Evolutionary conservation across 2,888 invertebrate species (phyloP), one percentile per base, ranked within the genome.

Genomic region (Eudemis profundana): DNA sequence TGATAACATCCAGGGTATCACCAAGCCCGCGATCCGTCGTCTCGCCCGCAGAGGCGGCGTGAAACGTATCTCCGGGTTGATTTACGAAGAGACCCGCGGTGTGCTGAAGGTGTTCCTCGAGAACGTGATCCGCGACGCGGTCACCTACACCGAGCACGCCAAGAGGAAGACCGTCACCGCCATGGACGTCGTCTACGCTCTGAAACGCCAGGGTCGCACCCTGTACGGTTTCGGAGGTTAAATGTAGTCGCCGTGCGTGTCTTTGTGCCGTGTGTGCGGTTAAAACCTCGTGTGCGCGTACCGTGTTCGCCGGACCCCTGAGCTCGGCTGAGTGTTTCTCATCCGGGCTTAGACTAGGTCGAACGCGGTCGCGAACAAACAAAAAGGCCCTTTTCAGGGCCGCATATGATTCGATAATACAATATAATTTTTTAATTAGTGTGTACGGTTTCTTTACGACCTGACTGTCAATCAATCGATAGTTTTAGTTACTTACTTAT

Each of bases 121-220:
- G 82, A 96, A 96, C 81, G 96, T 97, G 0, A 96, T 97, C 74
- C 93, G 96, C 46, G 96, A 96, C 79, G 96, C 96, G 12, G 96
- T 96, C 57, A 96, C 96, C 3, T 97, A 96, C 85, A 97, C 96
- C 0, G 96, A 97, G 79, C 96, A 97, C 80, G 97, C 97, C 38
- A 97, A 97, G 86, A 93, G 97, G 74, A 97, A 97, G 90, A 97
- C 97, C 1, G 97, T 97, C 49, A 97, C 96, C 0, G 96, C 96
- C 15, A 97, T 97, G 97, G 97, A 97, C 74, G 96, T 97, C 12
- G 96, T 97, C 53, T 97, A 97, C 78, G 96, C 96, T 12, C 84
- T 97, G 77, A 97, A 97, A 81, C 42, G 15, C 17, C 42, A 42
- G 15, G 42, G 42, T 17, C 15, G 15, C 1, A 15, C 42, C 42